Base-by-base conservation (phyloP, 2,797 vertebrate species). In the Crocodylus rhombifer region DNA sequence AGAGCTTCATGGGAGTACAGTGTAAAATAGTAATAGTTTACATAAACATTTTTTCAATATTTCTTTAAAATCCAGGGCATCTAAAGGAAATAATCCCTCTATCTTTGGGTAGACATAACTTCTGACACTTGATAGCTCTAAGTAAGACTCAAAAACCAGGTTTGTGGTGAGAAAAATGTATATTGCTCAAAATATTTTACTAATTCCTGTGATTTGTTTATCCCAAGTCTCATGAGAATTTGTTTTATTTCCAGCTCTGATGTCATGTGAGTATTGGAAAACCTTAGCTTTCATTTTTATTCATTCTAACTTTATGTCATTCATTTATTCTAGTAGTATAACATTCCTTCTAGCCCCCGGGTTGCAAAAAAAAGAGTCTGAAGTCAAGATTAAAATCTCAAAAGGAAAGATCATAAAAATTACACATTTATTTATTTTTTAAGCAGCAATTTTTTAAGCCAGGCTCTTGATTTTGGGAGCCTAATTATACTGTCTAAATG, bases 301-400 rank as follows among this genome's bases (percentile, higher is more conserved):
- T 30, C 2, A 7, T 23, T 28, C 20, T 3, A 5, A 81, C 2
- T 11, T 3, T 56, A 16, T 1, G 3, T 62, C 7, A 6, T 65
- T 8, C 2, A 1, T 82, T 12, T 2, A 78, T 88, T 67, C n/a
- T 51, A 55, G 30, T 88, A 81, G 8, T 84, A 51, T 13, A 51
- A 7, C 26, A 73, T 42, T 33, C 51, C 16, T 88, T 80, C 14
- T 78, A 77, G 63, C 2, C 2, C 4, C 82, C 7, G 23, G 18
- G 6, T 57, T 62, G 5, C 62, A 60, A 63, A 56, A n/a, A 17
- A 62, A 91, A 57, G 6, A 73, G 42, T 23, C 36, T 14, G 33
- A 5, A 42, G 42, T 36, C 67, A 36, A 51, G 36, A 42, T 20
- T 51, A 33, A 73, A 73, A 73, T 42, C 23, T 14, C 36, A 69